Conservation (phyloP, 1,140 invertebrate species). For the Littorina saxatilis region DNA sequence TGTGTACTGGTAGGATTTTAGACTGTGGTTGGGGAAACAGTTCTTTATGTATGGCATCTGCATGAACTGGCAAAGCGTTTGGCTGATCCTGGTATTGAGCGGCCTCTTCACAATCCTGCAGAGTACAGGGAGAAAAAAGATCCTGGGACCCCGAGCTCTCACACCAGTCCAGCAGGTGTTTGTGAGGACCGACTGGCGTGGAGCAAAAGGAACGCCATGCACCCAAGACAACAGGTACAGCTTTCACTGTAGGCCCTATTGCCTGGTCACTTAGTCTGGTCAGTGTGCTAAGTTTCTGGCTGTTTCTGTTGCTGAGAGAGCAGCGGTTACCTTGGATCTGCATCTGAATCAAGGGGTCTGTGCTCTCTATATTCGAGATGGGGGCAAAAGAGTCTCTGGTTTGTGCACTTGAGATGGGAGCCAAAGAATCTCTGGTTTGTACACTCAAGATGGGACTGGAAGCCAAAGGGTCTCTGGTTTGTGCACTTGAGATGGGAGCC, state of each 20-base stretch:
- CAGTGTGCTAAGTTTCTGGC: neutral
- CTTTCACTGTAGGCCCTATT: neutral
- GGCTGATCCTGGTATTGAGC: neutral
- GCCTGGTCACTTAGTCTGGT: neutral
- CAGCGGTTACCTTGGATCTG: no score
- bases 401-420: neutral
- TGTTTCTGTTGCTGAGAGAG: no score
- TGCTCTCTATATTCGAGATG: neutral
- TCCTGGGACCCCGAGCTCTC: constrained; percentile 18
- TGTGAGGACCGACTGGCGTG: neutral
- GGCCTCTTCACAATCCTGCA: neutral
- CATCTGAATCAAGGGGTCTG: no score
- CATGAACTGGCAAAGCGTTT: neutral
- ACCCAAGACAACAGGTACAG: no score
- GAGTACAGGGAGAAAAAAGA: constrained; percentile 1
- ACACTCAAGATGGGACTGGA: neutral
- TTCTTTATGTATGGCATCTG: no score
- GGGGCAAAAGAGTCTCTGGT: neutral
- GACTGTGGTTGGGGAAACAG: no score
- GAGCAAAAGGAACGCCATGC: no score
- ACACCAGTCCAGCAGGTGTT: no score
- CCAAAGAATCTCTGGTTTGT: neutral
- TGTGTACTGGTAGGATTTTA: neutral
- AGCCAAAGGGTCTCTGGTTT: neutral
- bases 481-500: neutral